Percentiles rank a stretch among this genome's conserved stretches.
phyloP scores from a whole-genome alignment of 2,113 vertebrate genomes.

The Orientallactaga bullata region DNA sequence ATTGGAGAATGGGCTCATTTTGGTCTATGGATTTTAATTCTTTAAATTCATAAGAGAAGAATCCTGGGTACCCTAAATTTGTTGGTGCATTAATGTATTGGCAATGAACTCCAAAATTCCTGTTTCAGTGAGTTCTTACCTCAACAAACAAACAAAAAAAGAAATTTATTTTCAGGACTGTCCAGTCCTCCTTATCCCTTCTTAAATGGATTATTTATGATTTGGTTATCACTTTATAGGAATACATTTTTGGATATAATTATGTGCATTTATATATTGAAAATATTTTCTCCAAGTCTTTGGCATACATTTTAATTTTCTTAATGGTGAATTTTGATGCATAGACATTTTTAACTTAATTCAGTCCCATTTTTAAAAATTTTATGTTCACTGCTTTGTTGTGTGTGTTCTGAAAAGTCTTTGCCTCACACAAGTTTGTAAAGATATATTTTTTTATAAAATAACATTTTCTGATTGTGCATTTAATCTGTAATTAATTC shows the following conservation, averaged over 20 bases:
- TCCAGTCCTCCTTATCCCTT: not conserved
- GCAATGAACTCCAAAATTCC: no score
- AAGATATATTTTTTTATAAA: not conserved
- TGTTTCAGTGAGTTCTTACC: no score
- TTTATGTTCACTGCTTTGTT: not conserved
- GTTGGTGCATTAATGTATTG: no score
- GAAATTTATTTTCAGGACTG: not conserved
- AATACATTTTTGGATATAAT: not conserved
- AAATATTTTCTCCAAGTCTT: not conserved
- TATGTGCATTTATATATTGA: not conserved
- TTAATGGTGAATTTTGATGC: not conserved
- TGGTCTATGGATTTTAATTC: no score
- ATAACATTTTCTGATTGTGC: not conserved
- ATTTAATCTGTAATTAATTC: not conserved
- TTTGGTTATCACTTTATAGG: not conserved
- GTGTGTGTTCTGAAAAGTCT: not conserved
- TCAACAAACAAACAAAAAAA: no score
- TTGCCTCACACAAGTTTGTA: not conserved
- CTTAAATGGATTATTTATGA: not conserved
- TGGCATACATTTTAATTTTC: not conserved
- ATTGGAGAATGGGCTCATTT: no score
- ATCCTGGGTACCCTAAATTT: no score
- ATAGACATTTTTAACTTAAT: conserved; percentile 1
- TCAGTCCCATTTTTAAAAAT: not conserved
- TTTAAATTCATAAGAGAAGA: no score